Percentiles rank a stretch among this genome's conserved stretches.
These are phyloP conservation scores for Ichneumon xanthorius DNA, from an alignment of 2,888 invertebrate genomes.

Conservation along the genomic window DNA sequence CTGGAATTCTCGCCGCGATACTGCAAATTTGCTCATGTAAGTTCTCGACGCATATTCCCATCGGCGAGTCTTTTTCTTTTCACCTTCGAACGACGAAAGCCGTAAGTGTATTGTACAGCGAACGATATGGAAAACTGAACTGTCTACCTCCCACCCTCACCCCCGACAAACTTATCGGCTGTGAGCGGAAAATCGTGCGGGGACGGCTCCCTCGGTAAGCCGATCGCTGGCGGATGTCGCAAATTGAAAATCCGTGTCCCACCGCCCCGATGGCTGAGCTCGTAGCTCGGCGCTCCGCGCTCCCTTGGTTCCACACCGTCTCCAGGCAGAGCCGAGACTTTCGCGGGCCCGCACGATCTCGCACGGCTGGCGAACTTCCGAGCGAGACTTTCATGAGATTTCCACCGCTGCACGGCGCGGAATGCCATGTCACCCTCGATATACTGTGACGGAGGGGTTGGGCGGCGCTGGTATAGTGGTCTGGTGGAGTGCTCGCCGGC, in stretches of 20 bases:
- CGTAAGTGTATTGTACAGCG: background rate
- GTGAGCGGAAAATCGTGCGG: conserved; percentile 54
- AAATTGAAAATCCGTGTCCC: conserved; percentile 79
- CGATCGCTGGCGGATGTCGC: conserved; percentile 72
- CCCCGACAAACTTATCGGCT: conserved; percentile 62
- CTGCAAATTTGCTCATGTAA: conserved; percentile 82
- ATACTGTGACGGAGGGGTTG: conserved; percentile 51
- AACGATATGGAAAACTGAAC: conserved; percentile 28
- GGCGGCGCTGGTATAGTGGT: conserved; percentile 35
- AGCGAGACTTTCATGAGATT: conserved; percentile 68
- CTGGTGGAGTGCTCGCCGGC: conserved; percentile 40
- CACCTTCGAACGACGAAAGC: background rate
- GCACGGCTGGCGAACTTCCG: conserved; percentile 66
- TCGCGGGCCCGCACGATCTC: conserved; percentile 55
- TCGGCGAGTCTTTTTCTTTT: background rate
- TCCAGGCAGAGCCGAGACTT: conserved; percentile 47
- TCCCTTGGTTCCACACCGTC: conserved; percentile 36
- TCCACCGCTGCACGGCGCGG: conserved; percentile 57
- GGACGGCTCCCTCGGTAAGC: conserved; percentile 55
- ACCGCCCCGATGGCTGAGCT: conserved; percentile 56
- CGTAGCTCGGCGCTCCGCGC: conserved; percentile 45
- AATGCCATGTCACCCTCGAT: conserved; percentile 64
- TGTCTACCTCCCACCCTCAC: conserved; percentile 3
- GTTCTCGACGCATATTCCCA: conserved; percentile 65
- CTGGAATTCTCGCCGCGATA: conserved; percentile 80